Base-by-base conservation (phyloP, 2,888 invertebrate genomes). In the Conistra vaccinii region DNA sequence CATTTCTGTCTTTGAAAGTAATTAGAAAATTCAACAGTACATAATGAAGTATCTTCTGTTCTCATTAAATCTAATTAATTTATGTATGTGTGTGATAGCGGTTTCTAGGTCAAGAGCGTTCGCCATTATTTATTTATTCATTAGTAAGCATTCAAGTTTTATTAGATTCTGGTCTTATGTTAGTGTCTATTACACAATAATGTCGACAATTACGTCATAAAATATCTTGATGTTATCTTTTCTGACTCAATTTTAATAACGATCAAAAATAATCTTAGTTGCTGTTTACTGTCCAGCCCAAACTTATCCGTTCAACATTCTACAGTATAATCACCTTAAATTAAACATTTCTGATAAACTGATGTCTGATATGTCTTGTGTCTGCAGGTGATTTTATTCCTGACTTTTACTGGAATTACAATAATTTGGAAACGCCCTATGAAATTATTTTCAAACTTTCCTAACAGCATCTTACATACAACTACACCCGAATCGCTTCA, bases 101-200 rank as follows among this genome's bases (percentile, higher is more conserved):
- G 20, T 77, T 77, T 77, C 39, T 83, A 70, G 83, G 83, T 73
- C 73, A 81, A 78, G 73, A 73, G 55, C 67, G 53, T 57, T 55
- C 39, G 9, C n/a, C 9, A 29, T n/a, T 62, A 73, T 69, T 61
- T 70, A 70, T 78, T 78, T 78, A 81, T 73, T 73, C 72, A 83
- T 32, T 55, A 26, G 14, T 55, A 55, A 26, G n/a, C 12, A 53
- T 53, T 53, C 26, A 57, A 68, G 32, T 67, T 51, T 42, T 68
- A 82, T 70, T n/a, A 23, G n/a, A 51, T 32, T 58, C 45, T 76
- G 23, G 48, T 65, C 23, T 1, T 60, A 32, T 1, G 32, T 32
- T 6, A 29, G 23, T 60, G 58, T 55, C n/a, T n/a, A 53, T 55
- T 55, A 17, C 3, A 55, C 14, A 26, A 29, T 26, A 29, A 26